Evolutionary conservation across 2,888 invertebrate genomes (phyloP).

Genomic region (Nebria brevicollis): DNA sequence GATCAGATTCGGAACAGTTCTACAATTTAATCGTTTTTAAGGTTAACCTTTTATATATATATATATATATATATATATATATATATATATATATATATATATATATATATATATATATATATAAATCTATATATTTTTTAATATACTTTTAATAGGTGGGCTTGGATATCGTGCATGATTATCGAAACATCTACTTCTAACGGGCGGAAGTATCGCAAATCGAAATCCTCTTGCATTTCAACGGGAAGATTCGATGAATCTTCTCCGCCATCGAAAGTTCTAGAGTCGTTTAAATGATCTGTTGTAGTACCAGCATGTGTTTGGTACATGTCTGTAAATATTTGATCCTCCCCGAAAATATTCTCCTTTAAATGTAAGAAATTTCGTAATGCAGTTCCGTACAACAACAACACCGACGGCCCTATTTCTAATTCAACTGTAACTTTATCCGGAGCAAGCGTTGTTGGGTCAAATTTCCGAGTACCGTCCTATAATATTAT

Average conservation of each 20-base stretch:
- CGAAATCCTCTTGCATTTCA: constrained; percentile 85
- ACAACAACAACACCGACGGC: constrained; percentile 89
- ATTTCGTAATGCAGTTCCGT: constrained; percentile 90
- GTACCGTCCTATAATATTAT: constrained; percentile 65
- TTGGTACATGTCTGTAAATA: constrained; percentile 89
- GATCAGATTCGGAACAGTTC: constrained; percentile 90
- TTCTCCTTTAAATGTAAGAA: constrained; percentile 95
- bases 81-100: too few species aligned
- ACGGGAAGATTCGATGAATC: constrained; percentile 72
- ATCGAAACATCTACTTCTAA: constrained; percentile 92
- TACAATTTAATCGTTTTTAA: constrained; percentile 53
- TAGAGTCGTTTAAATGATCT: constrained; percentile 55
- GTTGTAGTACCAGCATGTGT: constrained; percentile 56
- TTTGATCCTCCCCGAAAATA: constrained; percentile 96
- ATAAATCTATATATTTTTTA: constrained; percentile 30
- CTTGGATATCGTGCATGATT: constrained; percentile 95
- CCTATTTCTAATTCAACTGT: constrained; percentile 94
- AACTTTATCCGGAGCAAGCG: constrained; percentile 87
- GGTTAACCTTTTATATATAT: too few species aligned
- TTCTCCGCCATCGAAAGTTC: constrained; percentile 64
- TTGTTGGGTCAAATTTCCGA: constrained; percentile 87
- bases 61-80: too few species aligned
- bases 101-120: not conserved
- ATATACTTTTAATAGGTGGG: constrained; percentile 83
- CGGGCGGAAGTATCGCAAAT: constrained; percentile 88